phyloP scores from a whole-genome alignment of 2,888 invertebrate species.

The Norana najaformis region DNA sequence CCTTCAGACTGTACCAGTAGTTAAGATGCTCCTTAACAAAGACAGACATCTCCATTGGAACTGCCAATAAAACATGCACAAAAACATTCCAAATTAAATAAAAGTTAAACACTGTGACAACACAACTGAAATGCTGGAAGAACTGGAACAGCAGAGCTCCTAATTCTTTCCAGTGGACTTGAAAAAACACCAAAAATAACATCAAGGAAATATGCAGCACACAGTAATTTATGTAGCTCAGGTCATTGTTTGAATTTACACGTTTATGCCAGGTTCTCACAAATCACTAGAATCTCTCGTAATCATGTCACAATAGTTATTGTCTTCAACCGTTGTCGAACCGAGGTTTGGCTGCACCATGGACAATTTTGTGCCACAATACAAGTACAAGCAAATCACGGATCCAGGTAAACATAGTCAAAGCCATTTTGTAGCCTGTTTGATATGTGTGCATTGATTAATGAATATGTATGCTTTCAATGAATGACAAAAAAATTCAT shows the following conservation, averaged over 20 bases:
- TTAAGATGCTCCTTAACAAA: conserved; percentile 83
- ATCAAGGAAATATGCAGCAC: neutral
- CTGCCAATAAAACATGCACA: conserved; percentile 65
- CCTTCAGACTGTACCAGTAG: conserved; percentile 83
- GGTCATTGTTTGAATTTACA: neutral
- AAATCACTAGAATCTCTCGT: neutral
- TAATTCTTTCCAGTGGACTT: neutral
- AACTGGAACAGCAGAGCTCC: neutral
- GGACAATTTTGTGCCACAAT: no score
- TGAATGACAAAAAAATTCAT: conserved; percentile 50
- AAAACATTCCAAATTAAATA: neutral
- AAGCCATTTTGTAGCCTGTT: no score
- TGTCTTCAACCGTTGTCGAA: no score
- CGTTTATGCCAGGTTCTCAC: neutral
- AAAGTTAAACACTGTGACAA: neutral
- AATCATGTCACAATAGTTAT: neutral
- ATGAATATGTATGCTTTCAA: neutral
- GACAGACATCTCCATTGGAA: conserved; percentile 81
- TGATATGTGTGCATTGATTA: neutral
- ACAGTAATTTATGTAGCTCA: neutral
- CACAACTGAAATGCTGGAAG: neutral
- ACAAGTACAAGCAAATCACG: neutral
- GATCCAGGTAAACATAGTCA: neutral
- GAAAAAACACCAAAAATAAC: neutral
- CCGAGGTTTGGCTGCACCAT: no score